Evolutionary conservation across 2,888 invertebrate species (phyloP), one percentile per base, ranked within the genome.

Genomic region (Azorinus chamasolen): DNA sequence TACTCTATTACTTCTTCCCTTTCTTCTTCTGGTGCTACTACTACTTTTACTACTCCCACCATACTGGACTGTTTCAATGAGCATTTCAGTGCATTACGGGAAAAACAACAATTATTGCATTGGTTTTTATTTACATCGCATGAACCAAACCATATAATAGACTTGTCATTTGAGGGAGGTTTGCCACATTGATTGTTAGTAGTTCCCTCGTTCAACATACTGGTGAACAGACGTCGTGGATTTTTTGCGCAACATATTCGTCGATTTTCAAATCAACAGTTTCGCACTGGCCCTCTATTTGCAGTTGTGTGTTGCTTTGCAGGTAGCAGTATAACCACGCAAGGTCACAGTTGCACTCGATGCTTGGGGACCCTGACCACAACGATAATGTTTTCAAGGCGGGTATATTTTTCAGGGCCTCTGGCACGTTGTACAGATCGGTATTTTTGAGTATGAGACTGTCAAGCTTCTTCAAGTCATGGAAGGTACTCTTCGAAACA

Each of bases 401-500:
- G 0, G 57, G 54, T 0, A 82, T 50, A 43, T 85, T 83, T 6
- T 41, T 20, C 16, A 85, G 51, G 14, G 85, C 85, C 27, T 70
- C 50, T 14, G 85, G 85, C 1, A 85, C 82, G 2, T 64, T 27
- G 2, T 61, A 65, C 24, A 85, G 48, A 2, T 27, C 14, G 0
- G 78, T 79, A 12, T 69, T 61, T 16, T 74, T 55, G 18, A 85
- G 50, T 16, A 77, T 50, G 0, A 85, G 54, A 22, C 55, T 58
- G 16, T 50, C 10, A n/a, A 85, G 46, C 16, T 3, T 4, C 0
- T 8, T n/a, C 10, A 83, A 61, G 24, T 73, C 65, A 22, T 68
- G 50, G 39, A 85, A 83, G 4, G 80, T 72, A n/a, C 74, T 68
- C 6, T 72, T 76, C 2, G 85, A 85, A n/a, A 85, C 32, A 45